These are phyloP conservation scores for Dipodomys merriami DNA, from an alignment of 2,113 vertebrate genomes.

Conservation along the genomic window DNA sequence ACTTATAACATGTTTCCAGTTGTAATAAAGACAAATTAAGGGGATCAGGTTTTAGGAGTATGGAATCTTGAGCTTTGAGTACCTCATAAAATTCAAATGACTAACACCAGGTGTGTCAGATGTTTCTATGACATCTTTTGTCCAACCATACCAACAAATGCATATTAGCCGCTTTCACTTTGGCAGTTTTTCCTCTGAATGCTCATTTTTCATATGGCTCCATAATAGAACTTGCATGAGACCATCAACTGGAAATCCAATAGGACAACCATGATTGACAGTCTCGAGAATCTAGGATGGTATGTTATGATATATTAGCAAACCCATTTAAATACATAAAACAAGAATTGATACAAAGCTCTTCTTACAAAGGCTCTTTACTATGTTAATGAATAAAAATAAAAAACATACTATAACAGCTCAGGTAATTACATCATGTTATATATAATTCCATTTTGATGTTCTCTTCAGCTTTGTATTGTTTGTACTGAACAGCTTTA, in stretches of 20 bases:
- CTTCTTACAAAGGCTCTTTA: neutral
- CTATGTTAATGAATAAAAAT: neutral
- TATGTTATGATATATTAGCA: neutral
- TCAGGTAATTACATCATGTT: neutral
- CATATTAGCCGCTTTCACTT: neutral
- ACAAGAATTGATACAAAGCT: neutral
- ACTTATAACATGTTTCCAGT: slow-evolving; percentile 47
- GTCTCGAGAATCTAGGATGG: neutral
- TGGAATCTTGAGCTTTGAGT: slow-evolving; percentile 54
- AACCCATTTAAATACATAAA: neutral
- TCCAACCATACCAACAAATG: neutral
- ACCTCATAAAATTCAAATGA: slow-evolving; percentile 58
- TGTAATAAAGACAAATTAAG: slow-evolving; percentile 66
- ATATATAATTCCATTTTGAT: neutral
- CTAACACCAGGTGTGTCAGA: slow-evolving; percentile 31
- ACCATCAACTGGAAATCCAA: neutral
- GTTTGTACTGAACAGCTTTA: neutral
- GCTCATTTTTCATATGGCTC: neutral
- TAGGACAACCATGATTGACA: neutral
- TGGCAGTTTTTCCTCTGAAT: slow-evolving; percentile 4
- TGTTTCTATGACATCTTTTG: slow-evolving; percentile 42
- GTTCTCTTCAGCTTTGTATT: neutral
- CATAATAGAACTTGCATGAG: neutral
- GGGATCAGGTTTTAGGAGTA: slow-evolving; percentile 35
- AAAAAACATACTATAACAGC: neutral